A percentile compares a stretch with the other conserved stretches of the same genome.
Conservation (phyloP, 1,140 invertebrate species). For the Drosophila sturtevanti region DNA sequence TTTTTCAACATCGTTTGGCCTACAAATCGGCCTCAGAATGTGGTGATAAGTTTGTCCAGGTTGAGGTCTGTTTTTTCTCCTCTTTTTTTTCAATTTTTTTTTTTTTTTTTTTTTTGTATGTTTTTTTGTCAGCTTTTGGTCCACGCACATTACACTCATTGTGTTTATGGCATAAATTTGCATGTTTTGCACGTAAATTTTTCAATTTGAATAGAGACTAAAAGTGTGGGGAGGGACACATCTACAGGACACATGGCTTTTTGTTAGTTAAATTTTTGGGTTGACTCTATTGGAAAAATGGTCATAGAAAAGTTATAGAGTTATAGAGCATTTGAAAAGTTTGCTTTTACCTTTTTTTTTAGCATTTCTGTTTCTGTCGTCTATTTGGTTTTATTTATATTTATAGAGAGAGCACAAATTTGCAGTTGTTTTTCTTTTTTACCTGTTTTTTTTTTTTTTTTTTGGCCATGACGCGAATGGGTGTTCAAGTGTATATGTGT, state of each 20-base stretch:
- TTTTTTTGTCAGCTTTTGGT: slow-evolving; percentile 20
- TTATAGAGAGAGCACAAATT: slow-evolving; percentile 48
- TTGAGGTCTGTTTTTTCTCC: slow-evolving; percentile 32
- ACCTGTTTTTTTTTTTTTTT: slow-evolving; percentile 31
- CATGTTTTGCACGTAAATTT: slow-evolving; percentile 80
- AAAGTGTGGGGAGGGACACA: slow-evolving; percentile 18
- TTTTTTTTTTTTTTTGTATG: not conserved
- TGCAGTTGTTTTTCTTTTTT: slow-evolving; percentile 49
- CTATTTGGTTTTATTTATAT: slow-evolving; percentile 49
- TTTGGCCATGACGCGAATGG: slow-evolving; percentile 14
- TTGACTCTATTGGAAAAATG: slow-evolving; percentile 41
- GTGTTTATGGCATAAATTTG: slow-evolving; percentile 81
- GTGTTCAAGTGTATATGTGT: slow-evolving; percentile 1
- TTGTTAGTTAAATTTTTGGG: slow-evolving; percentile 40
- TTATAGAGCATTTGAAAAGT: slow-evolving; percentile 30
- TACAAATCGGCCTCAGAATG: slow-evolving; percentile 74
- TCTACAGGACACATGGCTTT: slow-evolving; percentile 20
- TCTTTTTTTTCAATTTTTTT: slow-evolving; percentile 18
- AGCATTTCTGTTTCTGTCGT: slow-evolving; percentile 33
- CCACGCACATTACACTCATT: slow-evolving; percentile 75
- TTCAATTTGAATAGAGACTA: slow-evolving; percentile 67
- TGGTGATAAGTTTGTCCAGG: slow-evolving; percentile 64
- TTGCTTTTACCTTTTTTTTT: slow-evolving; percentile 6
- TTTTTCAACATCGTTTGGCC: slow-evolving; percentile 46
- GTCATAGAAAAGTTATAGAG: slow-evolving; percentile 52